Percentiles rank a stretch among this genome's conserved stretches.
These are phyloP conservation scores for Drosophila subquinaria DNA, from an alignment of 2,888 invertebrate species.

Conservation along the genomic window DNA sequence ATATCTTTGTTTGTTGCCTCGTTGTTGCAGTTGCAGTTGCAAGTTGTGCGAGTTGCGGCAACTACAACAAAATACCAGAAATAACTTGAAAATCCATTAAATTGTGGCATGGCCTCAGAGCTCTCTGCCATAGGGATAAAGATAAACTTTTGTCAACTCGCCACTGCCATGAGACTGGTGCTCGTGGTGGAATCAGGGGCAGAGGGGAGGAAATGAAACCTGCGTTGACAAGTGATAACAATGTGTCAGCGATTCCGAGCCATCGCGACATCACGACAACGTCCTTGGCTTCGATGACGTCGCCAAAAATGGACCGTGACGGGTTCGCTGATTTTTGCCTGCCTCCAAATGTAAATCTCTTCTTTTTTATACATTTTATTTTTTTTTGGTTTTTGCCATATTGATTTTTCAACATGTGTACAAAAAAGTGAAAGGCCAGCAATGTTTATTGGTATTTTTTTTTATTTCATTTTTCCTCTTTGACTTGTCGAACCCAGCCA, in stretches of 20 bases:
- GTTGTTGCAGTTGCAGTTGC: slow-evolving; percentile 34
- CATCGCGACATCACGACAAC: slow-evolving; percentile 21
- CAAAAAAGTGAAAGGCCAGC: slow-evolving; percentile 70
- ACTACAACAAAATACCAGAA: slow-evolving; percentile 78
- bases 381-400: slow-evolving; percentile 34
- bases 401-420: slow-evolving; percentile 46
- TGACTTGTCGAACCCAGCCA: slow-evolving; percentile 53
- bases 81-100: slow-evolving; percentile 81
- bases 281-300: slow-evolving; percentile 74
- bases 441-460: slow-evolving; percentile 23
- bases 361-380: slow-evolving; percentile 4
- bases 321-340: slow-evolving; percentile 22
- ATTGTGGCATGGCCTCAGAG: slow-evolving; percentile 51
- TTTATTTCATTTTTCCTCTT: slow-evolving; percentile 32
- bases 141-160: slow-evolving; percentile 69
- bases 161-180: neutral
- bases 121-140: slow-evolving; percentile 61
- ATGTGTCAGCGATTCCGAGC: slow-evolving; percentile 67
- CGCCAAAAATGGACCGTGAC: slow-evolving; percentile 51
- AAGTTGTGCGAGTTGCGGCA: slow-evolving; percentile 47
- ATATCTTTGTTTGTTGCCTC: slow-evolving; percentile 70
- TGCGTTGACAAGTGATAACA: slow-evolving; percentile 78
- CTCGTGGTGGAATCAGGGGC: no score
- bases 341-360: slow-evolving; percentile 21
- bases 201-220: slow-evolving; percentile 28